phyloP scores from a whole-genome alignment of 2,113 vertebrate genomes.

The Syrmaticus mikado region DNA sequence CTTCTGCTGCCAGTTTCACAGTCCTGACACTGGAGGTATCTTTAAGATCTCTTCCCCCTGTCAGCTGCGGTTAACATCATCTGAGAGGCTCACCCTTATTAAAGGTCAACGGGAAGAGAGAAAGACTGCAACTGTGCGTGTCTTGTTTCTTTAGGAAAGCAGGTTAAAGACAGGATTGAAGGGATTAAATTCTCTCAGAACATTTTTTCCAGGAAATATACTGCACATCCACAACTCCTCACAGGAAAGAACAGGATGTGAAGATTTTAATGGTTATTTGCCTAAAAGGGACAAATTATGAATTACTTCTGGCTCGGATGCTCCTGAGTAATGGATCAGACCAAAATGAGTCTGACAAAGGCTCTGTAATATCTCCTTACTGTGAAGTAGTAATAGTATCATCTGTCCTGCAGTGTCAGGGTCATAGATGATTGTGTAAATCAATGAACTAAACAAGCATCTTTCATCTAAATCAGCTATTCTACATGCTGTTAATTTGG shows the following conservation, averaged over 20 bases:
- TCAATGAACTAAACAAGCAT: constrained; percentile 27
- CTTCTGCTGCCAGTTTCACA: background rate
- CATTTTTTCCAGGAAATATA: background rate
- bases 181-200: background rate
- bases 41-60: background rate
- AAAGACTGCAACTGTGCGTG: background rate
- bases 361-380: constrained; percentile 12
- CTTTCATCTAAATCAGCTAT: constrained; percentile 30
- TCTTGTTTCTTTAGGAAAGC: background rate
- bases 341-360: constrained; percentile 38
- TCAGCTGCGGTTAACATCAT: background rate
- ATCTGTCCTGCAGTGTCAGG: constrained; percentile 30
- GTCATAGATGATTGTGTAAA: constrained; percentile 34
- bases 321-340: background rate
- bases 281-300: constrained; percentile 1
- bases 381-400: constrained; percentile 15
- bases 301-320: constrained; percentile 19
- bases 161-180: background rate
- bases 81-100: background rate
- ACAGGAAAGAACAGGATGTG: background rate
- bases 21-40: rapidly evolving
- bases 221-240: background rate
- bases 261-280: constrained; percentile 17
- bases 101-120: constrained; percentile 24
- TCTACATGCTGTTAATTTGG: background rate